Base-by-base conservation (phyloP, 2,797 vertebrate genomes). In the Pseudotriccus pelzelni region DNA sequence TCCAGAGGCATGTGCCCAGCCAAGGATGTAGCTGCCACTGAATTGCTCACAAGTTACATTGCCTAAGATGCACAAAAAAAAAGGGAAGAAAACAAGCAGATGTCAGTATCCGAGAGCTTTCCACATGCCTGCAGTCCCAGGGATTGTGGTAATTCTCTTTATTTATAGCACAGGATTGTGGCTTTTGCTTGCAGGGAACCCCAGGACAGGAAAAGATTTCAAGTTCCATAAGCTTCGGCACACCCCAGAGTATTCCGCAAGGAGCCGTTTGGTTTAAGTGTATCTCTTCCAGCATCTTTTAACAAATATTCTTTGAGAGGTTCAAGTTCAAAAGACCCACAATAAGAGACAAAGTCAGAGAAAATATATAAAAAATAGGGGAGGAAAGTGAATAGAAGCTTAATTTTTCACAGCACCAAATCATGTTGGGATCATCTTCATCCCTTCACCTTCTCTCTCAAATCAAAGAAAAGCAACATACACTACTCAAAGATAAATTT, bases 1-100 rank as follows among this genome's bases (percentile, higher is more conserved):
- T 98, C 98, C 24, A 30, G 97, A 91, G 4, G 87, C 19, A 2
- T 91, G 89, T 37, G 96, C 92, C 96, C 94, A 97, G 70, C 53
- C 86, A 39, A 60, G 62, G 23, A 76, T 34, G 53, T 96, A 96
- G 34, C 64, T 64, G 47, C 37, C 28, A 47, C 36, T 62, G 14
- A 81, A 70, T 18, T 92, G 34, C 43, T 74, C 67, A 60, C 39
- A 63, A 58, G 59, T 59, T 93, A 84, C 46, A 8, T 94, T 93
- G 73, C 87, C 95, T 97, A 75, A 47, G 25, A 91, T 5, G 18
- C 82, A 25, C 60, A 59, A 43, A 39, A 77, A 43, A 55, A 27
- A n/a, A n/a, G n/a, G 15, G 43, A 24, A 50, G 39, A 85, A 83
- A 92, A 87, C 60, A 84, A 90, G 58, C 37, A 91, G 53, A 89